Percentiles rank a stretch among this genome's conserved stretches.
These are phyloP conservation scores for Takifugu rubripes DNA, from an alignment of 2,797 vertebrate species.

Conservation along the genomic window DNA sequence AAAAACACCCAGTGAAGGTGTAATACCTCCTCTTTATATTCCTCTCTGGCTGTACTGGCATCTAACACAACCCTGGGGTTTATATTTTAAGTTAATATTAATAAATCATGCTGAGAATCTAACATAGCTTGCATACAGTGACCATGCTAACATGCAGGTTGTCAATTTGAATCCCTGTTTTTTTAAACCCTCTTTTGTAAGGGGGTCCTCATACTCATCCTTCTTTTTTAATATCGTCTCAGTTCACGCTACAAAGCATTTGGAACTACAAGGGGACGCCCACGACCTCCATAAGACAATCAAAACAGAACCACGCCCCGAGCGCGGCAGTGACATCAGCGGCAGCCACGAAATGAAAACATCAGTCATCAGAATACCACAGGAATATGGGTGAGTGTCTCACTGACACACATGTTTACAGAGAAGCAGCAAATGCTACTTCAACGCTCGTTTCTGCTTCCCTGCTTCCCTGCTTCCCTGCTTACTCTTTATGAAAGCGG, in stretches of 20 bases:
- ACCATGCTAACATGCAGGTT: neutral
- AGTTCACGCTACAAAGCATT: slow-evolving; percentile 54
- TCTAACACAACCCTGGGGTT: too few species aligned
- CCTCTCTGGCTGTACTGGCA: too few species aligned
- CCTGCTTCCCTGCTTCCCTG: slow-evolving; percentile 18
- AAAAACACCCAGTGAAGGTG: too few species aligned
- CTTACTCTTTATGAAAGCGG: too few species aligned
- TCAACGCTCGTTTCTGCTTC: slow-evolving; percentile 9
- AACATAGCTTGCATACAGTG: neutral
- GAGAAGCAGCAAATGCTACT: slow-evolving; percentile 9
- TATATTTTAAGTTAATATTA: too few species aligned
- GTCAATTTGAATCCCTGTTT: too few species aligned
- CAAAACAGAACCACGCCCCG: slow-evolving; percentile 84
- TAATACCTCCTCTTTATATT: too few species aligned
- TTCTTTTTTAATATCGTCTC: slow-evolving; percentile 6
- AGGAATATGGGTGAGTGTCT: slow-evolving; percentile 83
- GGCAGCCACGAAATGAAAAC: slow-evolving; percentile 84
- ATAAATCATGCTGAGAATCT: neutral
- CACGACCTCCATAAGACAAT: slow-evolving; percentile 83
- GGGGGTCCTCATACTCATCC: neutral
- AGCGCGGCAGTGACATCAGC: slow-evolving; percentile 76
- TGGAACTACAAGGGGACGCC: slow-evolving; percentile 48
- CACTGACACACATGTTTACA: neutral
- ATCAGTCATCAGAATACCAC: slow-evolving; percentile 81
- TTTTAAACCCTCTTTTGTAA: neutral